These are phyloP conservation scores for Eidolon helvum DNA, from an alignment of 2,113 vertebrate species.

Conservation along the genomic window DNA sequence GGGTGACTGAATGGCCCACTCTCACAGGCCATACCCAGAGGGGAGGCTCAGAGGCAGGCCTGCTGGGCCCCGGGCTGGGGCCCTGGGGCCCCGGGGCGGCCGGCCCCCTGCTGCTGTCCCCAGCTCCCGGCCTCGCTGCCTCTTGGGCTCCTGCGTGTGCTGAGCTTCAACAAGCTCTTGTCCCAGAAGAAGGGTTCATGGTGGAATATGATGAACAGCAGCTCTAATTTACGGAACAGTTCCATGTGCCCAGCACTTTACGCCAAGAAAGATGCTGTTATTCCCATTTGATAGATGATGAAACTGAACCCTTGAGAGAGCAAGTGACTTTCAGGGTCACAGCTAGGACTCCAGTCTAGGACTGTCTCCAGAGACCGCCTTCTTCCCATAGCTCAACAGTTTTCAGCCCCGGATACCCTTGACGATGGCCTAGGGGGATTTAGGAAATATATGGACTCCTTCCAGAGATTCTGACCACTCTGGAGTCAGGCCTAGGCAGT, in stretches of 20 bases:
- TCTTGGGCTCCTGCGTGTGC: neutral
- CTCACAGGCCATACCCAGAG: neutral
- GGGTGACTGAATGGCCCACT: neutral
- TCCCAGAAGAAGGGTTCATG: neutral
- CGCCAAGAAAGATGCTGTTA: neutral
- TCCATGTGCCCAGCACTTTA: fast-evolving
- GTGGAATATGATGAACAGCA: neutral
- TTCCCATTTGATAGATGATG: neutral
- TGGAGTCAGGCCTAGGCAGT: neutral
- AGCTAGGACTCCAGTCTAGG: neutral
- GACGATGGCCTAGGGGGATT: neutral
- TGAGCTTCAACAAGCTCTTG: neutral
- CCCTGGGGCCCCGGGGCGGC: no score
- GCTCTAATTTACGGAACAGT: neutral
- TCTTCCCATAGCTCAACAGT: neutral
- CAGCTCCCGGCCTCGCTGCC: neutral
- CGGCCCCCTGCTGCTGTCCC: neutral
- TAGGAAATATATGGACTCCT: neutral
- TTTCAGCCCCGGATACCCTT: neutral
- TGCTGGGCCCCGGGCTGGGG: neutral
- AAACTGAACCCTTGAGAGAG: neutral
- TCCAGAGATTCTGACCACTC: neutral
- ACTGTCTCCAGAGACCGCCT: neutral
- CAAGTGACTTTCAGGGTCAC: neutral
- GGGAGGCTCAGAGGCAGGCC: neutral